A percentile compares a stretch with the other conserved stretches of the same genome.
phyloP scores from a whole-genome alignment of 2,113 vertebrate genomes.

The Polypterus senegalus region DNA sequence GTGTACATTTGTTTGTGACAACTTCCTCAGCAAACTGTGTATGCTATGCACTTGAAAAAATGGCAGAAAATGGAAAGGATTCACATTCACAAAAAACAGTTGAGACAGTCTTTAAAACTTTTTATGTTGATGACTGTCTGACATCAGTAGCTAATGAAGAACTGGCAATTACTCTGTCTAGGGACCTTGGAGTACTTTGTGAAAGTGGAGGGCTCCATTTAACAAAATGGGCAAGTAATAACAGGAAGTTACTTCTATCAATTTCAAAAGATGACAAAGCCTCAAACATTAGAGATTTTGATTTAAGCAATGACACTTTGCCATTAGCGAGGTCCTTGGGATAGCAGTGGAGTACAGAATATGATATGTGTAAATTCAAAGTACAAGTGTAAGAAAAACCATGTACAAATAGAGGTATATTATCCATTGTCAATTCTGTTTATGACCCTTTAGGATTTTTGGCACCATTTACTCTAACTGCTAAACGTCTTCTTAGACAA shows the following conservation, averaged over 20 bases:
- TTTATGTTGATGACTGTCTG: slow-evolving; percentile 11
- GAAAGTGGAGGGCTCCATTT: slow-evolving; percentile 3
- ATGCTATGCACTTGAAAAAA: slow-evolving; percentile 3
- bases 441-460: too few species aligned
- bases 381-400: slow-evolving; percentile 7
- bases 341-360: not conserved
- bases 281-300: slow-evolving; percentile 2
- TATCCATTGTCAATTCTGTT: too few species aligned
- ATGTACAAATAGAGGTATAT: not conserved
- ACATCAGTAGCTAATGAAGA: slow-evolving; percentile 10
- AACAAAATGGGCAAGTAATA: slow-evolving; percentile 8
- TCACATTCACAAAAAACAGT: not conserved
- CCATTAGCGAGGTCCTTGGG: not conserved
- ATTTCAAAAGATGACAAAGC: slow-evolving; percentile 9
- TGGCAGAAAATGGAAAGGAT: too few species aligned
- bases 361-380: slow-evolving; percentile 3
- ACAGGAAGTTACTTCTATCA: slow-evolving; percentile 3
- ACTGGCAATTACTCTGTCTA: slow-evolving; percentile 1
- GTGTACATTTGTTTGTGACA: slow-evolving; percentile 8
- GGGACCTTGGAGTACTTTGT: slow-evolving; percentile 7
- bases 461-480: too few species aligned
- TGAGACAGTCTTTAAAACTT: not conserved
- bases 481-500: too few species aligned
- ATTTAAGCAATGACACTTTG: not conserved
- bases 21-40: slow-evolving; percentile 11